A percentile compares a stretch with the other conserved stretches of the same genome.
Evolutionary conservation across 2,888 invertebrate species (phyloP).

Genomic region (Acleris holmiana): DNA sequence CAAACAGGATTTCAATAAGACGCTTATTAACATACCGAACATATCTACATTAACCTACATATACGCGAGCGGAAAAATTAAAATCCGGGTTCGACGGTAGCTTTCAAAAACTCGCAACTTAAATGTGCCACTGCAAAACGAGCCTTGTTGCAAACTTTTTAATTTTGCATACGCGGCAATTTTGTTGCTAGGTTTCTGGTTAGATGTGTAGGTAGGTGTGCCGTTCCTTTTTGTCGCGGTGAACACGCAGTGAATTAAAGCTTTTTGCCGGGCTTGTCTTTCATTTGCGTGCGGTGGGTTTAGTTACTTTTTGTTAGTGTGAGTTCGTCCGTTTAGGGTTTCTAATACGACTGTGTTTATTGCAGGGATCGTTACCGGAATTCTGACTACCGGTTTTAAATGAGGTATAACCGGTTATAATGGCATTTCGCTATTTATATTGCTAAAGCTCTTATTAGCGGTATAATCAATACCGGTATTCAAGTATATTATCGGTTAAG

Average conservation of each 20-base stretch:
- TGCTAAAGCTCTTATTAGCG: too few relatives aligned
- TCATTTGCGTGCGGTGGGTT: slow-evolving; percentile 22
- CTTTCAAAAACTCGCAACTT: background rate
- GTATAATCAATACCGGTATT: too few relatives aligned
- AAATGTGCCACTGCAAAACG: background rate
- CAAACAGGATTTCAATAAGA: slow-evolving; percentile 7
- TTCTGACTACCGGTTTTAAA: too few relatives aligned
- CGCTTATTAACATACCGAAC: slow-evolving; percentile 70
- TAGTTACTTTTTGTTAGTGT: slow-evolving; percentile 11
- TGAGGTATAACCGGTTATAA: too few relatives aligned
- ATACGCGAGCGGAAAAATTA: slow-evolving; percentile 4
- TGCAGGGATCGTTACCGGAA: too few relatives aligned
- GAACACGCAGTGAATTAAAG: slow-evolving; percentile 45
- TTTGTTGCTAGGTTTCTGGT: slow-evolving; percentile 5
- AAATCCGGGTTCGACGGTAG: background rate
- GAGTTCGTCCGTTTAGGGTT: background rate
- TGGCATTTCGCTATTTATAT: too few relatives aligned
- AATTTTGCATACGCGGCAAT: background rate
- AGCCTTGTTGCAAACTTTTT: background rate
- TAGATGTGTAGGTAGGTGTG: background rate
- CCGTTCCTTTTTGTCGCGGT: slow-evolving; percentile 42
- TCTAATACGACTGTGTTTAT: too few relatives aligned
- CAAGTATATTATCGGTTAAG: too few relatives aligned
- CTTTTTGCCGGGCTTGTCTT: slow-evolving; percentile 36
- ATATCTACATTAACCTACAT: slow-evolving; percentile 31